Evolutionary conservation across 2,888 invertebrate genomes (phyloP).

Genomic region (Sinodicranocentrus sp.): DNA sequence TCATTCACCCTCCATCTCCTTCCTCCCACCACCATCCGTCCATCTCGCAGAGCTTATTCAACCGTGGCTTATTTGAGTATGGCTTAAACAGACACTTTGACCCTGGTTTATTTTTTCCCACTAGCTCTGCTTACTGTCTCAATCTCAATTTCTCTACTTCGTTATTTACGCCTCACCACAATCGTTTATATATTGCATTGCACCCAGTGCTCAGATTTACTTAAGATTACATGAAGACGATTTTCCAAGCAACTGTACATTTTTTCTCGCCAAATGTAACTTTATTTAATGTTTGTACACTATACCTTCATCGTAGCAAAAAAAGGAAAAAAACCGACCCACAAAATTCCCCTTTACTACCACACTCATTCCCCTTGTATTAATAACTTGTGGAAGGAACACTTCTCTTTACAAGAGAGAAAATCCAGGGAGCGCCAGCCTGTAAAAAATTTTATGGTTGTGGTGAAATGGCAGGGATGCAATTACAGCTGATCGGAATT

Average conservation of each 20-base stretch:
- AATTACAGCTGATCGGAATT: conserved; percentile 70
- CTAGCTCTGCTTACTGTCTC: conserved; percentile 41
- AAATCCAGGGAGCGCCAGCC: not conserved
- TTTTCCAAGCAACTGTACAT: not conserved
- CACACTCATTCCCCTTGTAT: conserved; percentile 3
- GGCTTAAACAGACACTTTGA: conserved; percentile 48
- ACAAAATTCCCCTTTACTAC: conserved; percentile 22
- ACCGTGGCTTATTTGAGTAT: conserved; percentile 55
- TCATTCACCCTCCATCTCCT: conserved; percentile 23
- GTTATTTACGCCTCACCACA: conserved; percentile 46
- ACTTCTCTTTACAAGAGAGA: conserved; percentile 7
- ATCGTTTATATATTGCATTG: conserved; percentile 46
- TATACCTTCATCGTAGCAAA: not conserved
- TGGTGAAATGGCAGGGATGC: conserved; percentile 57
- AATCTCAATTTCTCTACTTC: conserved; percentile 39
- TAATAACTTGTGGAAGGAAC: not conserved
- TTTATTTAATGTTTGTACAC: conserved; percentile 28
- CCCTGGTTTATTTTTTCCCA: no score
- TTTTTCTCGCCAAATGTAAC: not conserved
- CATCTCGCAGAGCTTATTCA: conserved; percentile 36
- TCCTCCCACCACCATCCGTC: conserved; percentile 28
- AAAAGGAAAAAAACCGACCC: conserved; percentile 7
- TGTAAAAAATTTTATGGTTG: conserved; percentile 64
- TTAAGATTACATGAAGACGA: conserved; percentile 29
- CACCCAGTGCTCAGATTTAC: conserved; percentile 51